Evolutionary conservation across 2,113 vertebrate species (phyloP), one percentile per base, ranked within the genome.

Genomic region (Dicentrarchus labrax): DNA sequence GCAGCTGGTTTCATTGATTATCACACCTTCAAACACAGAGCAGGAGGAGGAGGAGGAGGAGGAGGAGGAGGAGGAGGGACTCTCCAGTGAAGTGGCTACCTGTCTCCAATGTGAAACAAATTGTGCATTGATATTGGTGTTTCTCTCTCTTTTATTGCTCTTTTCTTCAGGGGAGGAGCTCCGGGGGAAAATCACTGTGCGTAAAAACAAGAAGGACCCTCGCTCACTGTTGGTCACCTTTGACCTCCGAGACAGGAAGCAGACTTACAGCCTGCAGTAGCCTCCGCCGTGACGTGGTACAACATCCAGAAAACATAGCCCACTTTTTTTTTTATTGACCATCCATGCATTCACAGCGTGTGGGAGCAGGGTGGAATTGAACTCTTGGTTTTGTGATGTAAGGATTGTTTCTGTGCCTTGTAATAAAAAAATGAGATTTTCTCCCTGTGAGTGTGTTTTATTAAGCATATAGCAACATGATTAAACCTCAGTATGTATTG

Each of bases 151-250:
- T 11, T 70, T 21, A 4, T 17, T 36, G 2, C 6, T 67, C 76
- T 93, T 86, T 12, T 72, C 72, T 90, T 77, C 86, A 99, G 98
- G 97, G 73, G 96, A 98, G 53, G 87, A 94, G 66, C 92, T 99
- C 66, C 91, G 83, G 72, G 98, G 98, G 45, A 97, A 93, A 83
- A 95, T 99, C 85, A 91, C 77, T 0, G 95, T 99, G 24, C 90
- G 96, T 72, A 99, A 97, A 81, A 98, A 99, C 93, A 97, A 94
- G 72, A 99, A 97, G 87, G 97, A 99, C 88, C 98, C 98, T 0
- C 96, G 98, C 1, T 96, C 98, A 0, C 96, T 99, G 77, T 87
- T 96, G 4, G 94, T 98, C 87, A 97, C 94, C 5, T 91, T 99
- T 22, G 90, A 88, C 0, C 66, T 99, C 70, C 93, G 91, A 69